phyloP scores from a whole-genome alignment of 2,888 invertebrate genomes.

The Synanthedon tipuliformis region DNA sequence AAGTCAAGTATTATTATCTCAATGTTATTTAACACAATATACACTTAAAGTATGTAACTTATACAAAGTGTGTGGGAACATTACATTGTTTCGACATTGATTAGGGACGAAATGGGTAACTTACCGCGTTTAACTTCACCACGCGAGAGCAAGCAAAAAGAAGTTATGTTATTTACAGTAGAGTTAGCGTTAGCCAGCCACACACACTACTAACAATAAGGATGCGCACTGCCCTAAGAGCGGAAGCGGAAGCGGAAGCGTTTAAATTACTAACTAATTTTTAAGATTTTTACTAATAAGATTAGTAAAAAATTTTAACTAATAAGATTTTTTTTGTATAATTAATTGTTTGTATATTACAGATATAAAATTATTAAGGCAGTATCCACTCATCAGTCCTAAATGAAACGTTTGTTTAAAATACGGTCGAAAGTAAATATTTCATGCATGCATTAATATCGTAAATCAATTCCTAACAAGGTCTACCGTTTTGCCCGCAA shows the following conservation, averaged over 20 bases:
- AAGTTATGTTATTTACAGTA: constrained; percentile 58
- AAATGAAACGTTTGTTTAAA: too few relatives aligned
- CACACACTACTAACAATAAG: constrained; percentile 7
- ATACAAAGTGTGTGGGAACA: neutral
- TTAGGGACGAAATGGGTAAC: constrained; percentile 18
- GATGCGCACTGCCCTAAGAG: neutral
- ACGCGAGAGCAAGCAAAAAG: constrained; percentile 59
- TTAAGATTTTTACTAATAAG: too few relatives aligned
- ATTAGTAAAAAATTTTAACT: too few relatives aligned
- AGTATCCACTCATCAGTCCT: too few relatives aligned
- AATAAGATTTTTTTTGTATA: too few relatives aligned
- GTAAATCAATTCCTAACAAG: too few relatives aligned
- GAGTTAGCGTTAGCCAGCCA: constrained; percentile 40
- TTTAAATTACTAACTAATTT: too few relatives aligned
- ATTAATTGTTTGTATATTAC: too few relatives aligned
- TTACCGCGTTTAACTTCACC: constrained; percentile 64
- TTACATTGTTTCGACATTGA: neutral
- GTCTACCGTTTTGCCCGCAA: too few relatives aligned
- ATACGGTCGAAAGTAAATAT: too few relatives aligned
- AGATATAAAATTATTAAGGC: too few relatives aligned
- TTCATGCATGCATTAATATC: too few relatives aligned
- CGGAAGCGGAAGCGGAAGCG: constrained; percentile 7
- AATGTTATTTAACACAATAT: neutral
- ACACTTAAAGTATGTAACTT: neutral
- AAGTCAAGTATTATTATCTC: neutral